Percentiles rank a stretch among this genome's conserved stretches.
Conservation (phyloP, 2,797 vertebrate species). For the Argyrosomus regius region DNA sequence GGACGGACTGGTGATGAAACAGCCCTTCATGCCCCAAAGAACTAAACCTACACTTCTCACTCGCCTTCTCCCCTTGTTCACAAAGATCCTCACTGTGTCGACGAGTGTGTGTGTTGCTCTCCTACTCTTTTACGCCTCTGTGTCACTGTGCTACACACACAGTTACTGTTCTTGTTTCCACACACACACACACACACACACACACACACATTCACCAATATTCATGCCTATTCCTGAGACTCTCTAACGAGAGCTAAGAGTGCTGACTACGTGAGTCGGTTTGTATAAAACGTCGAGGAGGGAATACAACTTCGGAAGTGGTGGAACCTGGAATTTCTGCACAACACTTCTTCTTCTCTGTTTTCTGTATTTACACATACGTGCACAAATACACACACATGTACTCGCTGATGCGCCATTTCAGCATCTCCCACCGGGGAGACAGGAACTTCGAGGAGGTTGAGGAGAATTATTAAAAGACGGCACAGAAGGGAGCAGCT, state of each 20-base stretch:
- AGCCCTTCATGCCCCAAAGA: slow-evolving; percentile 63
- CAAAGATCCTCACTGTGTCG: slow-evolving; percentile 62
- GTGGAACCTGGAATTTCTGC: slow-evolving; percentile 63
- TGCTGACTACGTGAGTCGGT: slow-evolving; percentile 22
- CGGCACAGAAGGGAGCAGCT: slow-evolving; percentile 45
- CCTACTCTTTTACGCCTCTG: slow-evolving; percentile 58
- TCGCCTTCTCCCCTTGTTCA: slow-evolving; percentile 62
- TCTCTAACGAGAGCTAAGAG: slow-evolving; percentile 53
- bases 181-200: slow-evolving; percentile 48
- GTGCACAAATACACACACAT: slow-evolving; percentile 62
- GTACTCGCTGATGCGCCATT: slow-evolving; percentile 40
- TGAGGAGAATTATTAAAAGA: slow-evolving; percentile 32
- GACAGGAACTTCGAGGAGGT: slow-evolving; percentile 38
- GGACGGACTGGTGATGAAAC: slow-evolving; percentile 48
- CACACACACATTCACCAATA: slow-evolving; percentile 47
- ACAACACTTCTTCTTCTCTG: slow-evolving; percentile 67
- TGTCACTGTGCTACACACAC: slow-evolving; percentile 73
- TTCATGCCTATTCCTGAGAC: slow-evolving; percentile 60
- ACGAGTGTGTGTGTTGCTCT: slow-evolving; percentile 57
- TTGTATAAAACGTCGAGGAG: slow-evolving; percentile 38
- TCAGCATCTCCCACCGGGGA: slow-evolving; percentile 45
- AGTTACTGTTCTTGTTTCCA: slow-evolving; percentile 44
- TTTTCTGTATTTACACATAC: slow-evolving; percentile 67
- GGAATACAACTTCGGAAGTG: slow-evolving; percentile 26
- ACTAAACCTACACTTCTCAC: slow-evolving; percentile 67